These are phyloP conservation scores for Spicauda simplicius DNA, from an alignment of 2,888 invertebrate species.

Conservation along the genomic window DNA sequence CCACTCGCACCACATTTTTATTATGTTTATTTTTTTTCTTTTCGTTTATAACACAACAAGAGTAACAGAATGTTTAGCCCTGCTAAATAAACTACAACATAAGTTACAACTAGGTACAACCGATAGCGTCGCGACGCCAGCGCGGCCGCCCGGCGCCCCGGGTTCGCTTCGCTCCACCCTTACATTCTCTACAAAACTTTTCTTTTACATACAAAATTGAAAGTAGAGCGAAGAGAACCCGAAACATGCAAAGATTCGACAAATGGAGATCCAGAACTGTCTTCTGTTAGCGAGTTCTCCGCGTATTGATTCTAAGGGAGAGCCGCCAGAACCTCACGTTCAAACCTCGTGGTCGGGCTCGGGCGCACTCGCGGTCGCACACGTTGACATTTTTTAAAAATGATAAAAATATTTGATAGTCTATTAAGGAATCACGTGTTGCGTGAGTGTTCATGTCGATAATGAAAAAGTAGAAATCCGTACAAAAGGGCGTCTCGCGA, in stretches of 20 bases:
- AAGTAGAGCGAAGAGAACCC: slow-evolving; percentile 20
- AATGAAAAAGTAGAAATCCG: slow-evolving; percentile 22
- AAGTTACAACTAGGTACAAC: slow-evolving; percentile 74
- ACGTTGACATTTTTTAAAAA: slow-evolving; percentile 69
- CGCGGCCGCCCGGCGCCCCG: slow-evolving; percentile 26
- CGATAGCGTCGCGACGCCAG: slow-evolving; percentile 45
- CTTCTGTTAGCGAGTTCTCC: not conserved
- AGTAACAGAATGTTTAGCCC: slow-evolving; percentile 72
- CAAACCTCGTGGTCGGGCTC: slow-evolving; percentile 23
- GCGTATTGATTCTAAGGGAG: not conserved
- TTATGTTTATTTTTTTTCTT: slow-evolving; percentile 53
- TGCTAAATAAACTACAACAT: slow-evolving; percentile 70
- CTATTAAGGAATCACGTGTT: slow-evolving; percentile 70
- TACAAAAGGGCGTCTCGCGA: slow-evolving; percentile 34
- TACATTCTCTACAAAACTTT: slow-evolving; percentile 13
- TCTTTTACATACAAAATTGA: slow-evolving; percentile 27
- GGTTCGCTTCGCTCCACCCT: slow-evolving; percentile 12
- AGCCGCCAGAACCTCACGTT: not conserved
- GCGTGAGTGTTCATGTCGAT: slow-evolving; percentile 33
- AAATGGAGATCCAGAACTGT: slow-evolving; percentile 5
- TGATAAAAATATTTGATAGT: slow-evolving; percentile 72
- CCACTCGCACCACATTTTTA: slow-evolving; percentile 76
- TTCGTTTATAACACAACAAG: slow-evolving; percentile 70
- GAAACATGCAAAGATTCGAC: slow-evolving; percentile 2
- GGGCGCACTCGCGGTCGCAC: slow-evolving; percentile 55